A percentile compares a stretch with the other conserved stretches of the same genome.
Evolutionary conservation across 2,797 vertebrate species (phyloP).

Genomic region (Calcarius lapponicus): DNA sequence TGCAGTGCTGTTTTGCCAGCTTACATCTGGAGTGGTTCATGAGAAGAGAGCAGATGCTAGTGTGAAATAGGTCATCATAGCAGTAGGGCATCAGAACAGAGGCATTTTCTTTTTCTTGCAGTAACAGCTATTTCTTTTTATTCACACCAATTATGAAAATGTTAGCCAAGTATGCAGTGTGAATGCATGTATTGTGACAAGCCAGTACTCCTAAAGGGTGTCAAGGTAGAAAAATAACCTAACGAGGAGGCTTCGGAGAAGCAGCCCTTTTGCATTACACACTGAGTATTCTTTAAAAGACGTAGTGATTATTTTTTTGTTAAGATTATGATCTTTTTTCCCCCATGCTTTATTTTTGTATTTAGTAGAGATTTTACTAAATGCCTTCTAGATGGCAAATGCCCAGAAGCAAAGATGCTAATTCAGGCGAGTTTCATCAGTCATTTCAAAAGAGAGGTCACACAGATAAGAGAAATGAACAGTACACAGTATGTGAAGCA

Average conservation of each 20-base stretch:
- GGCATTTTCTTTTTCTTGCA: constrained; percentile 20
- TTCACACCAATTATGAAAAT: constrained; percentile 66
- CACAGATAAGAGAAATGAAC: constrained; percentile 71
- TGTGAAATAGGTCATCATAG: constrained; percentile 69
- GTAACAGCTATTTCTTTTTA: constrained; percentile 59
- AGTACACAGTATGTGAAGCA: constrained; percentile 44
- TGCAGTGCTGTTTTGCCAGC: not conserved
- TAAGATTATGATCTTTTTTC: not conserved
- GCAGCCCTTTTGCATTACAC: not conserved
- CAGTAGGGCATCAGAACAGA: constrained; percentile 42
- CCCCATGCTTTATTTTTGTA: not conserved
- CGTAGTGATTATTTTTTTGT: not conserved
- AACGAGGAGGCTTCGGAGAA: not conserved
- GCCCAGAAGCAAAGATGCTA: constrained; percentile 62
- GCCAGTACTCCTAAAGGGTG: not conserved
- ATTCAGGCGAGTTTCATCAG: constrained; percentile 60
- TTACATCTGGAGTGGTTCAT: constrained; percentile 65
- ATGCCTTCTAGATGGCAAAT: constrained; percentile 59
- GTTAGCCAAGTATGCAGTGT: constrained; percentile 42
- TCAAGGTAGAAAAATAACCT: not conserved
- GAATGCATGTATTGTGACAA: not conserved
- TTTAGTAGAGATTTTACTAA: constrained; percentile 23
- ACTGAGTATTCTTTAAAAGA: not conserved
- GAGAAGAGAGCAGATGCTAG: constrained; percentile 62
- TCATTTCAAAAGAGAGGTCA: constrained; percentile 73